phyloP scores from a whole-genome alignment of 1,140 invertebrate genomes.

The Delia radicum region DNA sequence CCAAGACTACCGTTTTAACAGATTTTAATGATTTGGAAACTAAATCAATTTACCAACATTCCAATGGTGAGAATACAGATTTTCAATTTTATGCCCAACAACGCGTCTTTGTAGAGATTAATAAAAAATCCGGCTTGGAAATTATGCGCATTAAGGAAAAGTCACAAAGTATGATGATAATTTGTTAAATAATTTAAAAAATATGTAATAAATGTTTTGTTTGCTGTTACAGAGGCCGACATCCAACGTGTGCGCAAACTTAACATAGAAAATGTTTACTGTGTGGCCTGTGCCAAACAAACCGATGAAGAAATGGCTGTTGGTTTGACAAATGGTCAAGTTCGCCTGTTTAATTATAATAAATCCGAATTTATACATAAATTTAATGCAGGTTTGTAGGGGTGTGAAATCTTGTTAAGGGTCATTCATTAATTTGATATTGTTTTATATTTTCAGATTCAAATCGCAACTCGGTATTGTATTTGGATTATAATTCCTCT shows the following conservation, averaged over 20 bases:
- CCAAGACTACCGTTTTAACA: slow-evolving; percentile 44
- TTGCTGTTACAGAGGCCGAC: slow-evolving; percentile 33
- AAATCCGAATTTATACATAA: slow-evolving; percentile 41
- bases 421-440: not conserved
- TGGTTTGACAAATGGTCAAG: slow-evolving; percentile 43
- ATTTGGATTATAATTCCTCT: slow-evolving; percentile 47
- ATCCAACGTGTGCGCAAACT: slow-evolving; percentile 50
- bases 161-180: slow-evolving; percentile 9
- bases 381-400: slow-evolving; percentile 35
- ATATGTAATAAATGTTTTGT: not conserved
- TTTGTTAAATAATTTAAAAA: too few species aligned
- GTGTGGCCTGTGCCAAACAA: slow-evolving; percentile 44
- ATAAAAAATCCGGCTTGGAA: slow-evolving; percentile 46
- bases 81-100: slow-evolving; percentile 49
- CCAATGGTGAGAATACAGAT: slow-evolving; percentile 41
- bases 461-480: slow-evolving; percentile 42
- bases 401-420: not conserved
- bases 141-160: slow-evolving; percentile 45
- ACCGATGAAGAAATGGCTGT: slow-evolving; percentile 44
- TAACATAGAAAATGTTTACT: slow-evolving; percentile 48
- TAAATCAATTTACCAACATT: slow-evolving; percentile 42
- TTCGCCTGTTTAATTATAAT: slow-evolving; percentile 44
- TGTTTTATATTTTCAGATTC: slow-evolving; percentile 28
- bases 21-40: slow-evolving; percentile 50
- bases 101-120: slow-evolving; percentile 46